Evolutionary conservation across 2,888 invertebrate species (phyloP), one percentile per base, ranked within the genome.

Genomic region (Biston betularia): DNA sequence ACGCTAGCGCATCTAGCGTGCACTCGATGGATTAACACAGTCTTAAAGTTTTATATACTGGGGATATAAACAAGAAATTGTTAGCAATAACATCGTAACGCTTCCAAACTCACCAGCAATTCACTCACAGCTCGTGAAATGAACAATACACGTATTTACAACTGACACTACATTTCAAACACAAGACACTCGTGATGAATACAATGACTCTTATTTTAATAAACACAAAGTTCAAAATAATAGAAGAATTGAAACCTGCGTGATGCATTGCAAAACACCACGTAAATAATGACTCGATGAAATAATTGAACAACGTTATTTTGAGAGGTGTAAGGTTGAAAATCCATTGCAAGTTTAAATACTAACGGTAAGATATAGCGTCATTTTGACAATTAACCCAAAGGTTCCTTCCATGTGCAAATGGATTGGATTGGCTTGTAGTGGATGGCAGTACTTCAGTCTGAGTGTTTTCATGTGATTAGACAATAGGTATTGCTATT

Each of bases 391-490:
- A 91, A 91, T 91, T 90, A 91, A 91, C 87, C 82, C 83, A 78
- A 82, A 84, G 84, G 85, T 86, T 87, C 80, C 65, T 85, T 85
- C 83, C 85, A 86, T 88, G 86, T 86, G 87, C 89, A 91, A 92
- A 92, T 92, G 92, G 91, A 92, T 91, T 92, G 92, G 91, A 92
- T 91, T 90, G 90, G 90, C 83, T 87, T 85, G 81, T 81, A 87
- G 86, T 82, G 80, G 80, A 83, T 82, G 75, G 74, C 75, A 87
- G 86, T 85, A 85, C 75, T 85, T 85, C 75, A 68, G 78, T 75
- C 77, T 79, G 75, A 79, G 77, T 76, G 77, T 74, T 77, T 79
- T 79, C 79, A 76, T 74, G 75, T 78, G 73, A 80, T 83, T 79
- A 76, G 76, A 81, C 78, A 79, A 80, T 78, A 79, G 75, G 67